Evolutionary conservation across 2,888 invertebrate genomes (phyloP).

Genomic region (Cetonia aurata): DNA sequence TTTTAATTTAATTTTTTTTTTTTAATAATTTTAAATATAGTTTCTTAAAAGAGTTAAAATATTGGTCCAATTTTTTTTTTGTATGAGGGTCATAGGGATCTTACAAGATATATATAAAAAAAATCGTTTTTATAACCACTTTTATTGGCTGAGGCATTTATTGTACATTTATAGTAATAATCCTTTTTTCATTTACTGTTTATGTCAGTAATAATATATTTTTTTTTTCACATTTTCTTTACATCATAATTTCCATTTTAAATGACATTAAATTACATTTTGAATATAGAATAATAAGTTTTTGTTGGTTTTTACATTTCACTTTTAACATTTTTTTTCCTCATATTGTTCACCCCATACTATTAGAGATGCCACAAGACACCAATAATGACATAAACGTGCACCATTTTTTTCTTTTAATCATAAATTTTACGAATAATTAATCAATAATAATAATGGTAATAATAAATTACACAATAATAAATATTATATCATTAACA

Average conservation of each 20-base stretch:
- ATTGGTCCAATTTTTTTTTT: no score
- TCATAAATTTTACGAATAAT: constrained; percentile 17
- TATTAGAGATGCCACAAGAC: constrained; percentile 60
- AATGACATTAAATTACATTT: not conserved
- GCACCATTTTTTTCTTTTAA: constrained; percentile 46
- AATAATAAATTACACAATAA: no score
- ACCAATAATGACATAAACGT: constrained; percentile 44
- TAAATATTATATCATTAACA: constrained; percentile 43
- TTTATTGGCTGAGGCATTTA: constrained; percentile 68
- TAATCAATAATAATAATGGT: no score
- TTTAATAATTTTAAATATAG: no score
- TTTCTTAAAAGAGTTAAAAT: no score
- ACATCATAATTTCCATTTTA: no score
- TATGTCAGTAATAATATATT: constrained; percentile 63
- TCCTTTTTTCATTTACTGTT: constrained; percentile 59
- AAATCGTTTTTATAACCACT: constrained; percentile 60
- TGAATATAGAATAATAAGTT: constrained; percentile 38
- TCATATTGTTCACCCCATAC: constrained; percentile 55
- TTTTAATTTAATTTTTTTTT: no score
- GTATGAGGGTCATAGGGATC: no score
- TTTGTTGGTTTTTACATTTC: no score
- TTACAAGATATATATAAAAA: no score
- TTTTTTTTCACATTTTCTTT: constrained; percentile 45
- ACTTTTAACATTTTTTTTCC: no score
- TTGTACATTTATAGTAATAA: constrained; percentile 66